A percentile compares a stretch with the other conserved stretches of the same genome.
phyloP scores from a whole-genome alignment of 2,888 invertebrate genomes.

The Acleris laterana region DNA sequence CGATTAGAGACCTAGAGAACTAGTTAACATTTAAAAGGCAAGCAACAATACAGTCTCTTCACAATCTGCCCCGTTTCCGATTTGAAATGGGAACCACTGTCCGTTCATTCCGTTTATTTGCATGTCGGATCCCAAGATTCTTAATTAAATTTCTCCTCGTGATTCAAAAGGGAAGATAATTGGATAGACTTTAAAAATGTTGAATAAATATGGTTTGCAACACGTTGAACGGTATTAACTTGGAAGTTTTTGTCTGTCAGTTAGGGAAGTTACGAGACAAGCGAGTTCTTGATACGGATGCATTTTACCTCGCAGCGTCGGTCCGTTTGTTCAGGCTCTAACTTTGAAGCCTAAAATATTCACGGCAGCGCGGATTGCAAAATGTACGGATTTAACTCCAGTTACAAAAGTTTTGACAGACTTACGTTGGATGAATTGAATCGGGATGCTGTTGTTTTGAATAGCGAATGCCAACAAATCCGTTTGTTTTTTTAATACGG shows the following conservation, averaged over 20 bases:
- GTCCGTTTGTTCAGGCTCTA: conserved; percentile 56
- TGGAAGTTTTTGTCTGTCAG: conserved; percentile 30
- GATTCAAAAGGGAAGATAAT: too few species aligned
- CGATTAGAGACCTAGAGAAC: not conserved
- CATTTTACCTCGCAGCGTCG: conserved; percentile 33
- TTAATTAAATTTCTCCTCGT: not conserved
- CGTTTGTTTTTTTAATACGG: not conserved
- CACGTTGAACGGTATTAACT: conserved; percentile 12
- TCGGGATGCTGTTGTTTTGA: conserved; percentile 28
- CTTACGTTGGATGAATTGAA: conserved; percentile 35
- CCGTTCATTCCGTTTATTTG: not conserved
- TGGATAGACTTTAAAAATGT: too few species aligned
- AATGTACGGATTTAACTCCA: conserved; percentile 44
- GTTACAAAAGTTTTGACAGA: conserved; percentile 41
- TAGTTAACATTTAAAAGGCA: conserved; percentile 4
- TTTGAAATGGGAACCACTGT: not conserved
- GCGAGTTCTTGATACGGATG: conserved; percentile 19
- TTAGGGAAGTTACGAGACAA: conserved; percentile 37
- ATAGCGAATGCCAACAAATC: conserved; percentile 4
- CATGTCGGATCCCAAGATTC: not conserved
- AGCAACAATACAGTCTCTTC: not conserved
- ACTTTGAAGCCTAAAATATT: conserved; percentile 57
- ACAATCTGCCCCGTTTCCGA: not conserved
- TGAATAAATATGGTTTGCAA: too few species aligned
- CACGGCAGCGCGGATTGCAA: conserved; percentile 46